Percentiles rank a stretch among this genome's conserved stretches.
Evolutionary conservation across 2,888 invertebrate genomes (phyloP).

Genomic region (Synanthedon myopaeformis): DNA sequence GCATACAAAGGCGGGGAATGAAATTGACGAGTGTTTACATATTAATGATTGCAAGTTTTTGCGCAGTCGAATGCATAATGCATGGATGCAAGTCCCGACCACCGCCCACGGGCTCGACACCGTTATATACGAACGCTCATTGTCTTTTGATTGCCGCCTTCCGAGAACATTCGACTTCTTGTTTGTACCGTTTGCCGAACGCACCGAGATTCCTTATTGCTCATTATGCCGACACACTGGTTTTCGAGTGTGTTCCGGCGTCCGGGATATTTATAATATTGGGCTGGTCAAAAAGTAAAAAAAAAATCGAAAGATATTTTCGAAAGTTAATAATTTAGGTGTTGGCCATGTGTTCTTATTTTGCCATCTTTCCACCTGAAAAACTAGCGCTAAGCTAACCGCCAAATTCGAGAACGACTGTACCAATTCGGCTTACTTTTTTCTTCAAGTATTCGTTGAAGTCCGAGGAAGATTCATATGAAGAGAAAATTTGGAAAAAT

Average conservation of each 20-base stretch:
- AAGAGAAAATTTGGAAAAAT: no score
- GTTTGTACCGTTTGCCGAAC: constrained; percentile 43
- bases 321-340: no score
- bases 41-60: constrained; percentile 38
- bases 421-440: no score
- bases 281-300: no score
- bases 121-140: constrained; percentile 45
- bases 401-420: no score
- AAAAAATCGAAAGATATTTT: no score
- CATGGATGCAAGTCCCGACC: constrained; percentile 22
- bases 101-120: constrained; percentile 38
- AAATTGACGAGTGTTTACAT: constrained; percentile 9
- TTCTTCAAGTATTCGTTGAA: no score
- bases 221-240: constrained; percentile 35
- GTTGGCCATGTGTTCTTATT: no score
- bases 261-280: no score
- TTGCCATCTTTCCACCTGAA: no score
- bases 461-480: no score
- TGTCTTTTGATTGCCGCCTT: constrained; percentile 60
- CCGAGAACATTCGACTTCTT: constrained; percentile 53
- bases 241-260: constrained; percentile 19
- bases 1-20: background rate
- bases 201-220: constrained; percentile 44
- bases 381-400: no score
- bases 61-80: constrained; percentile 41